Evolutionary conservation across 1,140 invertebrate species (phyloP).

Genomic region (Drosophila persimilis): DNA sequence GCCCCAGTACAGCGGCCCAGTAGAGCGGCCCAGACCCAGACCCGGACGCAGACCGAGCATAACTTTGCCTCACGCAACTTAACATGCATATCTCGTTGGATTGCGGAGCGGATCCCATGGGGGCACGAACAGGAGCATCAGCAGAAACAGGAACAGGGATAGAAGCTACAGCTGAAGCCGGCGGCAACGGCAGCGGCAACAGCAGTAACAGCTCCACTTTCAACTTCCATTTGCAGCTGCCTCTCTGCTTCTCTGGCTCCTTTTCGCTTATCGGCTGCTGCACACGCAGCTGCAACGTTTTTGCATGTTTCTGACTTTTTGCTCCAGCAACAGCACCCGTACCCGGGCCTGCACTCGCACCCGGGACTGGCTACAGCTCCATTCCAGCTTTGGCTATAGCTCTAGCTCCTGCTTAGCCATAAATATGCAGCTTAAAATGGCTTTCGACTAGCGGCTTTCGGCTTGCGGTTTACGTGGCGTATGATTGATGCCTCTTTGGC

Average conservation of each 20-base stretch:
- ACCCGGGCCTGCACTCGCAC: neutral
- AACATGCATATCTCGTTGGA: slow-evolving; percentile 77
- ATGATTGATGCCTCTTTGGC: slow-evolving; percentile 71
- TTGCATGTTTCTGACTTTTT: slow-evolving; percentile 51
- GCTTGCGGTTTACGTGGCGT: slow-evolving; percentile 77
- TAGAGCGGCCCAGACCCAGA: too few relatives aligned
- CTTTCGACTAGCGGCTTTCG: slow-evolving; percentile 75
- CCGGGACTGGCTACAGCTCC: neutral
- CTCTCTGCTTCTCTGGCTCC: slow-evolving; percentile 1
- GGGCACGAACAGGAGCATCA: slow-evolving; percentile 25
- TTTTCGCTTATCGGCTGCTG: slow-evolving; percentile 64
- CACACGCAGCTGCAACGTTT: slow-evolving; percentile 72
- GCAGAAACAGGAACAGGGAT: slow-evolving; percentile 21
- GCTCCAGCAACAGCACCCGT: neutral
- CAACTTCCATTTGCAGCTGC: slow-evolving; percentile 25
- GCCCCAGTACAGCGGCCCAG: slow-evolving; percentile 7
- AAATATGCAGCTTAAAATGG: slow-evolving; percentile 81
- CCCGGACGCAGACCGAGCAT: slow-evolving; percentile 44
- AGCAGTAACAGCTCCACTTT: slow-evolving; percentile 10
- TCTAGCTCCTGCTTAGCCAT: slow-evolving; percentile 65
- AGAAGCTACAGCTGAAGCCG: neutral
- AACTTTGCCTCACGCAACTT: slow-evolving; percentile 74
- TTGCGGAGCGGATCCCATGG: slow-evolving; percentile 51
- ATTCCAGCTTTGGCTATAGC: slow-evolving; percentile 10
- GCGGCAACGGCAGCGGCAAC: neutral